Base-by-base conservation (phyloP, 1,140 invertebrate species). In the Hesperophylax magnus region DNA sequence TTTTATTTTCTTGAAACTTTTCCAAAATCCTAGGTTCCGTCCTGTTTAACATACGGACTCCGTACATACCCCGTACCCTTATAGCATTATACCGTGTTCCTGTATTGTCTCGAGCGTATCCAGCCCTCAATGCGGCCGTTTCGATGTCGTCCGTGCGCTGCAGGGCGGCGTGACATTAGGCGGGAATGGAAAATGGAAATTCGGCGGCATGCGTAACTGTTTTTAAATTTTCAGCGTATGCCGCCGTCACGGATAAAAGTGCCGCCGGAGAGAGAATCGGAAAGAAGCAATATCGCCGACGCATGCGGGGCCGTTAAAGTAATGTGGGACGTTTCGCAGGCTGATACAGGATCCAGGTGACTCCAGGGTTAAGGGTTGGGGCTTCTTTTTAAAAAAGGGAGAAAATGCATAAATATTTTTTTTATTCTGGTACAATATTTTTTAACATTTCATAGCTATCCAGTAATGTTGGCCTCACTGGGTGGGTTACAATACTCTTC, bases 181-280 rank as follows among this genome's bases (percentile, higher is more conserved):
- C 65, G 65, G 34, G 34, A 47, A 47, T 47, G 65, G 74, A 61
- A 61, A 80, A 82, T 82, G 81, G 39, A 80, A 80, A 82, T 82
- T 80, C 58, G 27, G 76, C 72, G 65, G 65, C 60, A 74, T 82
- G 67, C 81, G 81, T 82, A 80, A 82, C 81, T 77, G 78, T 79
- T 82, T 82, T 82, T 80, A 79, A 82, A 82, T 82, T 82, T 82
- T 80, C 39, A 77, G 74, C 71, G 76, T 82, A 69, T 47, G 39
- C 39, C 11, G 39, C 39, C 39, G 11, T 47, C 39, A 47, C 65
- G 79, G 69, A 24, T 18, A 80, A 63, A 80, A 53, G 67, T 58
- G 77, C 54, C 24, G 54, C 22, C 34, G 53, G 31, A 75, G 31
- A 75, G 11, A 20, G 47, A 17, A 53, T 74, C 81, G 63, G 74